Conservation (phyloP, 1,140 invertebrate genomes). For the Drosophila sulfurigaster region DNA sequence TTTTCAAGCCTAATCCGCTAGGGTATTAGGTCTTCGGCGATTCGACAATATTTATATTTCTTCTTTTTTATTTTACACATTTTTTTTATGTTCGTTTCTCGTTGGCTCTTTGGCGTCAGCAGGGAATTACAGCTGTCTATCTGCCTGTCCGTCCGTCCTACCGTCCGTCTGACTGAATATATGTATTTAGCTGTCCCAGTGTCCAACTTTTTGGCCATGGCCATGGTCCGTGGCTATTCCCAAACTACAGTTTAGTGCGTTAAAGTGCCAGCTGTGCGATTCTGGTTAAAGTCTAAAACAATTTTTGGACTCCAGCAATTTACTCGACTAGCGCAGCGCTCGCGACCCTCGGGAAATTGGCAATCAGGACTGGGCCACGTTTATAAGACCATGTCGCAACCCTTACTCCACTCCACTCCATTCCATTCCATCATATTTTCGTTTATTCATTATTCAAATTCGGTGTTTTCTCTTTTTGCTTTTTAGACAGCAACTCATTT, state of each 20-base stretch:
- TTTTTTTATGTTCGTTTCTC: conserved; percentile 19
- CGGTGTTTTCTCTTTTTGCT: background rate
- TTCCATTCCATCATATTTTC: conserved; percentile 35
- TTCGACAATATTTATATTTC: background rate
- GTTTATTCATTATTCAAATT: conserved; percentile 49
- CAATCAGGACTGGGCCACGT: conserved; percentile 18
- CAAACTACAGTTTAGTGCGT: conserved; percentile 62
- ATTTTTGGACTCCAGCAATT: conserved; percentile 27
- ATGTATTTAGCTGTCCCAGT: background rate
- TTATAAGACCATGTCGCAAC: conserved; percentile 11
- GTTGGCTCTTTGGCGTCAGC: conserved; percentile 2
- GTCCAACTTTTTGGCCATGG: conserved; percentile 25
- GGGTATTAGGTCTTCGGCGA: conserved; percentile 2
- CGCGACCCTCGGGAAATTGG: conserved; percentile 12
- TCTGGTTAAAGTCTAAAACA: conserved; percentile 43
- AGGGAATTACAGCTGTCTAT: conserved; percentile 23
- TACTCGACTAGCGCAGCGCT: background rate
- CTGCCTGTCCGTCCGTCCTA: background rate
- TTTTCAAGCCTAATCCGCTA: background rate
- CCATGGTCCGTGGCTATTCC: conserved; percentile 43
- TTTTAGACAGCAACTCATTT: conserved; percentile 33
- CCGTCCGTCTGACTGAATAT: conserved; percentile 10
- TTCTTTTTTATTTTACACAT: conserved; percentile 3
- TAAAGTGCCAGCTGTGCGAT: conserved; percentile 31
- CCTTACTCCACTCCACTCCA: background rate